These are phyloP conservation scores for Callopanchax toddi DNA, from an alignment of 2,113 vertebrate species.

Conservation along the genomic window DNA sequence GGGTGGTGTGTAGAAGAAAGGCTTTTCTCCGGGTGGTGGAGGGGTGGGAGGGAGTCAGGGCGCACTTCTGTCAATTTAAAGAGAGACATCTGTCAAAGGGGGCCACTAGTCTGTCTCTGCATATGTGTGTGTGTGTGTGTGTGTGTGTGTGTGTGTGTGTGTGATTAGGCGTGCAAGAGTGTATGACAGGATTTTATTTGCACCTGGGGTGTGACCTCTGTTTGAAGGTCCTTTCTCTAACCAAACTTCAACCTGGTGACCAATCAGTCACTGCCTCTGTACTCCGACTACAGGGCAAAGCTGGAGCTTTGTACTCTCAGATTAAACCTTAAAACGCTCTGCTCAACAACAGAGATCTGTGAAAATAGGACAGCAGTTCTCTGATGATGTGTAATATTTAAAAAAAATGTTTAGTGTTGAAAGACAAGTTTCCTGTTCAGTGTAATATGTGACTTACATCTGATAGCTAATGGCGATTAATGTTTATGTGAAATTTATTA, in stretches of 20 bases:
- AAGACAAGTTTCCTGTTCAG: no score
- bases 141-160: constrained; percentile 18
- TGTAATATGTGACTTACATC: no score
- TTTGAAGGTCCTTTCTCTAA: constrained; percentile 48
- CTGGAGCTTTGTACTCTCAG: constrained; percentile 26
- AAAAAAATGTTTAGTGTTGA: no score
- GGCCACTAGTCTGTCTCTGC: constrained; percentile 50
- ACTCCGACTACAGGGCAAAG: no score
- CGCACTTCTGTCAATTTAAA: constrained; percentile 77
- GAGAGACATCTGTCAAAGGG: constrained; percentile 80
- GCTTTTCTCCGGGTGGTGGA: constrained; percentile 53
- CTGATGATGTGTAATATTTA: no score
- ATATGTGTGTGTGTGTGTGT: no score
- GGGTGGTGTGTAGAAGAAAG: constrained; percentile 59
- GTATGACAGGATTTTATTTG: constrained; percentile 58
- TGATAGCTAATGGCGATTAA: no score
- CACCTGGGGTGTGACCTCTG: constrained; percentile 68
- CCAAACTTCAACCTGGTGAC: constrained; percentile 52
- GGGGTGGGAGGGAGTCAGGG: constrained; percentile 59
- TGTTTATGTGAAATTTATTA: no score
- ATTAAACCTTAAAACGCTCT: not conserved
- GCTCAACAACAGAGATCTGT: no score
- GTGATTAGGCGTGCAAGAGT: constrained; percentile 52
- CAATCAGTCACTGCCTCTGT: constrained; percentile 15
- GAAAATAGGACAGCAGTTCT: no score